Evolutionary conservation across 2,113 vertebrate species (phyloP).

Genomic region (Falcunculus frontatus): DNA sequence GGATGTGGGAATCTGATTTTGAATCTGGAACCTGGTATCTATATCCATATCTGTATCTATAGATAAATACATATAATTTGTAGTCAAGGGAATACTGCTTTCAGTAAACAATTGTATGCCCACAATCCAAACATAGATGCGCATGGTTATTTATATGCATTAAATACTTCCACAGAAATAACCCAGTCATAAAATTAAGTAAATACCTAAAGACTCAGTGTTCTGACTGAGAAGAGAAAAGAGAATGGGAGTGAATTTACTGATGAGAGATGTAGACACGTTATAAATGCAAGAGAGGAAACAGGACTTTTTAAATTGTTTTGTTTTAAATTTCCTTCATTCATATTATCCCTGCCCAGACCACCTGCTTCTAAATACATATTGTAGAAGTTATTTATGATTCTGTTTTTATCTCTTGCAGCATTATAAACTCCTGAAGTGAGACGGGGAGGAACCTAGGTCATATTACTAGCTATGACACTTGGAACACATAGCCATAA

Average conservation of each 20-base stretch:
- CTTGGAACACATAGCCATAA: not conserved
- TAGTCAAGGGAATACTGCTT: not conserved
- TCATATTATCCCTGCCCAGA: not conserved
- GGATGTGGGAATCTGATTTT: not conserved
- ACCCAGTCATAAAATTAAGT: not conserved
- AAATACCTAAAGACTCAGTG: not conserved
- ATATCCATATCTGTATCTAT: not conserved
- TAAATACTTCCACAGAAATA: not conserved
- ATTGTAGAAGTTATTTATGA: not conserved
- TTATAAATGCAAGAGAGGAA: not conserved
- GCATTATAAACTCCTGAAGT: not conserved
- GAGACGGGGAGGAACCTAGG: not conserved
- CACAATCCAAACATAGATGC: not conserved
- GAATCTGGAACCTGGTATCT: not conserved
- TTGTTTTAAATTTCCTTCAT: not conserved
- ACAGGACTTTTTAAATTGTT: not conserved
- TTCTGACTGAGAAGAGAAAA: not conserved
- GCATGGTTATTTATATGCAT: not conserved
- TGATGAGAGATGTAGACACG: not conserved
- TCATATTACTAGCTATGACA: not conserved
- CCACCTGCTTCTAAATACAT: not conserved
- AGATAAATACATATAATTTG: not conserved
- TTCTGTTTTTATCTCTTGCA: not conserved
- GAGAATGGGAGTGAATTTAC: not conserved
- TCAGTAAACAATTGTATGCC: not conserved